Evolutionary conservation across 2,113 vertebrate species (phyloP), one percentile per base, ranked within the genome.

Genomic region (Astur gentilis): DNA sequence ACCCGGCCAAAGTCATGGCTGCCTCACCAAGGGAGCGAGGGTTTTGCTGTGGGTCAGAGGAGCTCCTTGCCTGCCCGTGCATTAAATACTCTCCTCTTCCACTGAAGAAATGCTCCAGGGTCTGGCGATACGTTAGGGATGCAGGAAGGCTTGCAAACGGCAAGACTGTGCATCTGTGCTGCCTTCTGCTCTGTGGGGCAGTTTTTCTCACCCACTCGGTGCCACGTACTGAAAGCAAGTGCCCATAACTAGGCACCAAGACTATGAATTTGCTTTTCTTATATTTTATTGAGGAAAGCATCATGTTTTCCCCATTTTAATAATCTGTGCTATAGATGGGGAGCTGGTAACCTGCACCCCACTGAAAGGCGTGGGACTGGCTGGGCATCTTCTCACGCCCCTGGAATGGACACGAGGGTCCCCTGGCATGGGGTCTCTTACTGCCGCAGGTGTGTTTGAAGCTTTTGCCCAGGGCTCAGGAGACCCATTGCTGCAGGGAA

Each of bases 371-470:
- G 3, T 25, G 38, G 45, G 50, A 2, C 75, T 36, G 75, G n/a
- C 21, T n/a, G 52, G 45, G 67, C 57, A 11, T 8, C 1, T 1
- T 13, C 38, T 79, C 7, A 1, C 2, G 0, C 45, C 23, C 42
- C 49, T 20, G n/a, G 23, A 40, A 5, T 3, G 36, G 62, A 6
- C 44, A 49, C 1, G 4, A 22, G 18, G 2, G 3, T 72, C 66
- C 40, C 64, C 15, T 17, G 50, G 16, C 31, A 2, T 0, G 0
- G 61, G 31, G 7, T 42, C 75, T 42, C 9, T 23, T 7, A 0
- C 12, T 62, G 83, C 25, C 7, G 6, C 42, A 8, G 8, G 5
- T 0, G 0, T 7, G 3, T 49, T 13, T 31, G 60, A 22, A 67
- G 49, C 22, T 10, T 40, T 58, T 7, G 2, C 11, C 21, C 2